Evolutionary conservation across 1,140 invertebrate species (phyloP).

Genomic region (Drosophila arawakana): DNA sequence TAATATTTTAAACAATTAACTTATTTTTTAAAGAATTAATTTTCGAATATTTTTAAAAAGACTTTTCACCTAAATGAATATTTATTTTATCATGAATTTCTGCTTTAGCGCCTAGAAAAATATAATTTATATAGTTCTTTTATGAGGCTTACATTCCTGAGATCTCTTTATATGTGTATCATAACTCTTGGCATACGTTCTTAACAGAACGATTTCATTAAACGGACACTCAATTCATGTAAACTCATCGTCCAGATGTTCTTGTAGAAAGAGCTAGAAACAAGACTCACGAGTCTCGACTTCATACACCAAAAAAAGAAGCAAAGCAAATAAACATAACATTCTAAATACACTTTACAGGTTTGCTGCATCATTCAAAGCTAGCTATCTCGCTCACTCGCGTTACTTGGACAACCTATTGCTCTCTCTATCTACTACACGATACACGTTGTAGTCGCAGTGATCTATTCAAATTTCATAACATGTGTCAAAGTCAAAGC

Average conservation of each 20-base stretch:
- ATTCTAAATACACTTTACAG: conserved; percentile 57
- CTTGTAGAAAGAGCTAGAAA: conserved; percentile 26
- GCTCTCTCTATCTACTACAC: conserved; percentile 2
- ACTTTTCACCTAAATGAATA: too few species aligned
- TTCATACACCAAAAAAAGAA: conserved; percentile 23
- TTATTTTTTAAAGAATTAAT: too few species aligned
- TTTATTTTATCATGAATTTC: too few species aligned
- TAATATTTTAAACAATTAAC: too few species aligned
- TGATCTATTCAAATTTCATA: conserved; percentile 82
- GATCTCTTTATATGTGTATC: conserved; percentile 10
- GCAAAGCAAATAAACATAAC: conserved; percentile 22
- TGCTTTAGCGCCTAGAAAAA: neutral
- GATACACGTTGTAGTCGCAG: conserved; percentile 39
- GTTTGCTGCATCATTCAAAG: conserved; percentile 60
- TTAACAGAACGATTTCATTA: conserved; percentile 59
- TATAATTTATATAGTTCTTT: neutral
- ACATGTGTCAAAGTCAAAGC: conserved; percentile 81
- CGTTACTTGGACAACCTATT: neutral
- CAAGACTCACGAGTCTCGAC: conserved; percentile 32
- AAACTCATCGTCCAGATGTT: conserved; percentile 72
- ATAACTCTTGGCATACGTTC: conserved; percentile 24
- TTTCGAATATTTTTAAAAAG: too few species aligned
- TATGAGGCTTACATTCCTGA: neutral
- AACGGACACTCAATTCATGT: conserved; percentile 65
- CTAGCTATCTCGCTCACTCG: conserved; percentile 5